Evolutionary conservation across 2,113 vertebrate genomes (phyloP).

Genomic region (Varanus komodoensis): DNA sequence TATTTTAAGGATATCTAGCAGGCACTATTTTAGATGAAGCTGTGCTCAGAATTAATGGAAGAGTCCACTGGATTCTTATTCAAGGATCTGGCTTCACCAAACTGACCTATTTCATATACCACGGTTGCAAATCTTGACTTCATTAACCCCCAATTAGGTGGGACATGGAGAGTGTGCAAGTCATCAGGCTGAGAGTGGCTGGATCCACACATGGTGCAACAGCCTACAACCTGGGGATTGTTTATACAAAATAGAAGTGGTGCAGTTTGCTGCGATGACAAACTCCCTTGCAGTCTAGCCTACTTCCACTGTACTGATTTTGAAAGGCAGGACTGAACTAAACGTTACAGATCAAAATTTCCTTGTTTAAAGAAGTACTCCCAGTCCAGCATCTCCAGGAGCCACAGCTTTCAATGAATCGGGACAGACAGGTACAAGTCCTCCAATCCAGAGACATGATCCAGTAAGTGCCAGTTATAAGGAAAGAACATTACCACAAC

Average conservation of each 20-base stretch:
- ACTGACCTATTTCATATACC: neutral
- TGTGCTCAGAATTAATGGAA: constrained; percentile 22
- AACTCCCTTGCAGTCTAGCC: neutral
- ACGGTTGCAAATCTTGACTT: too few relatives aligned
- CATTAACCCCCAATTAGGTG: too few relatives aligned
- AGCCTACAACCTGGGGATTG: too few relatives aligned
- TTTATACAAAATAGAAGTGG: too few relatives aligned
- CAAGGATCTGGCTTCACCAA: neutral
- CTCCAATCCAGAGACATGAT: neutral
- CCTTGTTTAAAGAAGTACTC: neutral
- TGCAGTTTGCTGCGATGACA: too few relatives aligned
- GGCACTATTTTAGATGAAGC: constrained; percentile 48
- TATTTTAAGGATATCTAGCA: constrained; percentile 12
- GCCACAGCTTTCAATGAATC: constrained; percentile 11
- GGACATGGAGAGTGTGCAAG: too few relatives aligned
- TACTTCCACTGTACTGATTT: neutral
- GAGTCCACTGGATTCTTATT: neutral
- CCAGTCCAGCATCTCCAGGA: constrained; percentile 7
- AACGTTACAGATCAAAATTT: neutral
- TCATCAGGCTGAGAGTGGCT: too few relatives aligned
- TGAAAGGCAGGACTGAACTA: neutral
- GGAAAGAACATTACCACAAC: constrained; percentile 13
- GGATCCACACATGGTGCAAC: too few relatives aligned
- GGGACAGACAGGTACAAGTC: neutral
- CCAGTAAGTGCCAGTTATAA: constrained; percentile 25